Evolutionary conservation across 2,113 vertebrate genomes (phyloP), one percentile per base, ranked within the genome.

Genomic region (Gambusia affinis): DNA sequence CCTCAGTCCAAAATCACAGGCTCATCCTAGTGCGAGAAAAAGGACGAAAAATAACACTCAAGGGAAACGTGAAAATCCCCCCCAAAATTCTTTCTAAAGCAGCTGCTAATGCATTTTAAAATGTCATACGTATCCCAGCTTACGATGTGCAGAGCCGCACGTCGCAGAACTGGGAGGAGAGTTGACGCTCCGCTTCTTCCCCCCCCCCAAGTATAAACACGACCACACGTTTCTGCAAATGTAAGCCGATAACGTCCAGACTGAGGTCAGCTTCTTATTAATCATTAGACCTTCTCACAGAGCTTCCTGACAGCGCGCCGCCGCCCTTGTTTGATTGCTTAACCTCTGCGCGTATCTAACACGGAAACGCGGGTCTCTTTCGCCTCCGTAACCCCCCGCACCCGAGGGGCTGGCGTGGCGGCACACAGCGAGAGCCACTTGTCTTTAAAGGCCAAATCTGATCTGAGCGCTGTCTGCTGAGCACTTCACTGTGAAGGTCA

Each of bases 401-500:
- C 70, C 67, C 79, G 77, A 83, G 84, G 70, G 78, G 72, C 87
- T 76, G 60, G 79, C 68, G 76, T 73, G 47, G 70, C 33, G 71
- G 63, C 44, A 54, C 88, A 68, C 84, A 39, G 82, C 33, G 28
- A 85, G 89, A 84, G 76, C 76, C 84, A 79, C 85, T 91, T 90
- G 85, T 89, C 86, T 88, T 84, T 81, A 90, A 93, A 92, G 86
- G 86, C 91, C 85, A 85, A 69, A 82, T 78, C 85, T 88, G 85
- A 86, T 89, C 84, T 80, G 90, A 91, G 86, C 47, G 85, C 87
- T 79, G 72, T 87, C 85, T 87, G 86, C 84, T 31, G 61, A 78
- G 71, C 76, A 47, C 83, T 83, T 82, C 67, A 68, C 69, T 62
- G 78, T 91, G 88, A 92, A 91, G 91, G 90, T 93, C 91, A 82